Evolutionary conservation across 2,797 vertebrate genomes (phyloP).

Genomic region (Argyrosomus regius): DNA sequence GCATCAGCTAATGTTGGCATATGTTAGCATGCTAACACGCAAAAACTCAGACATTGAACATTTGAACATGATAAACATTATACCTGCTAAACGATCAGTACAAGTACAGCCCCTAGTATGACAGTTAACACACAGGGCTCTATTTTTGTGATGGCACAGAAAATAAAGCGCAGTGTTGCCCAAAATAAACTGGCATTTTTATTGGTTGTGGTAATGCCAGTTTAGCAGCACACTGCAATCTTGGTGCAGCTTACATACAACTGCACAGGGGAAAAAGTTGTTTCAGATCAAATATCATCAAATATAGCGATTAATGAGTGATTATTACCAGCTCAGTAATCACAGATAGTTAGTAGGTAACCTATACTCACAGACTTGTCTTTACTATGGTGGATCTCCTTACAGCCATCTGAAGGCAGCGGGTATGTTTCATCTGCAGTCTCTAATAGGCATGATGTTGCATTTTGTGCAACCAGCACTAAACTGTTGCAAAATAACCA

Average conservation of each 20-base stretch:
- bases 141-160: neutral
- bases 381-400: neutral
- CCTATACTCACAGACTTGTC: neutral
- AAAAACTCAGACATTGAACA: too few relatives aligned
- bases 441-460: neutral
- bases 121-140: neutral
- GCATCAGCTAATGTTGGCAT: neutral
- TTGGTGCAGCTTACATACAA: neutral
- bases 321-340: neutral
- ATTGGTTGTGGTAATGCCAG: neutral
- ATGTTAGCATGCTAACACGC: neutral
- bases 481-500: constrained; percentile 10
- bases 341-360: neutral
- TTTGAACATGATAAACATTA: neutral
- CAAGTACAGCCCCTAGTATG: neutral
- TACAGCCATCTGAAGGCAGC: neutral
- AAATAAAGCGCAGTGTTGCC: neutral
- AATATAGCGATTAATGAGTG: neutral
- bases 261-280: neutral
- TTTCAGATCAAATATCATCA: neutral
- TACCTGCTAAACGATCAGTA: neutral
- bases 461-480: neutral
- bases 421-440: too few relatives aligned
- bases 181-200: neutral
- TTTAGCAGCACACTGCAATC: neutral